phyloP scores from a whole-genome alignment of 2,113 vertebrate species.

The Falcunculus frontatus region DNA sequence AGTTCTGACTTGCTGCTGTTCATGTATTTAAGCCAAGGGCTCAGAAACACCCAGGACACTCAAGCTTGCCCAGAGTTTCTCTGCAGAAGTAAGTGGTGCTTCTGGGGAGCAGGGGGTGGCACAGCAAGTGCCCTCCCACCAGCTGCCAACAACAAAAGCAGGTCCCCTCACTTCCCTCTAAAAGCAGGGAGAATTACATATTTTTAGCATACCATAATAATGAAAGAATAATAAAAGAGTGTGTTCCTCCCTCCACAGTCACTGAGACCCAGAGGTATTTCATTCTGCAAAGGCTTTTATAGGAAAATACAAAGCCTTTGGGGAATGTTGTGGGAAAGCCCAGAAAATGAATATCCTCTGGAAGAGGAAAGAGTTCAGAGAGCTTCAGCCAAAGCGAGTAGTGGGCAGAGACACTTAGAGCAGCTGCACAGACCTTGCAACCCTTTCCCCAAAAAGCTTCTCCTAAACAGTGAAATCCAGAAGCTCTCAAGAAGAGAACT shows the following conservation, averaged over 20 bases:
- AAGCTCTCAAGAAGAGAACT: not conserved
- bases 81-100: not conserved
- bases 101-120: not conserved
- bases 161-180: not conserved
- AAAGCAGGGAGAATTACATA: not conserved
- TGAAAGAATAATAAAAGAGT: not conserved
- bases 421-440: not conserved
- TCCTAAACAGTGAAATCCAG: rapidly evolving
- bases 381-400: not conserved
- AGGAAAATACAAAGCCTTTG: not conserved
- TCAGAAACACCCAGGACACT: not conserved
- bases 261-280: not conserved
- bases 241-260: not conserved
- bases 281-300: not conserved
- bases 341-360: not conserved
- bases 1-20: not conserved
- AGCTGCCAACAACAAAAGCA: not conserved
- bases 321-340: not conserved
- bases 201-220: not conserved
- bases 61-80: not conserved
- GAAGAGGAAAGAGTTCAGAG: not conserved
- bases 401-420: not conserved
- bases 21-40: not conserved
- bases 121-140: not conserved
- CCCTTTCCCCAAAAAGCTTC: not conserved